A percentile compares a stretch with the other conserved stretches of the same genome.
Evolutionary conservation across 2,888 invertebrate species (phyloP).

Genomic region (Camponotus fellah): DNA sequence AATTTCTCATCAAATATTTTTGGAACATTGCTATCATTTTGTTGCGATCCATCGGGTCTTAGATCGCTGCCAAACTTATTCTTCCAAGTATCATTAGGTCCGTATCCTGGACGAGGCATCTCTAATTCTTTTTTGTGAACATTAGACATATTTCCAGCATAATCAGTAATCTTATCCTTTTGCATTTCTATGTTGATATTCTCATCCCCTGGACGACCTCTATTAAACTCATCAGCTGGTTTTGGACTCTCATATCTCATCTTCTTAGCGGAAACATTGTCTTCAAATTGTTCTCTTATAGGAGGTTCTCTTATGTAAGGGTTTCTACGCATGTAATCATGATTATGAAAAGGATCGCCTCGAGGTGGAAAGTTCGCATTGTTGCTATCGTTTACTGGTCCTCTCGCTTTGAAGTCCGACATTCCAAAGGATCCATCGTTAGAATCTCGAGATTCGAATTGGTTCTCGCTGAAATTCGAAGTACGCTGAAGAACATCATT

Average conservation of each 20-base stretch:
- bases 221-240: slow-evolving; percentile 34
- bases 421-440: slow-evolving; percentile 35
- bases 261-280: slow-evolving; percentile 58
- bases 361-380: slow-evolving; percentile 57
- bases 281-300: slow-evolving; percentile 36
- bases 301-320: not conserved
- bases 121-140: slow-evolving; percentile 29
- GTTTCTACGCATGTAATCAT: slow-evolving; percentile 46
- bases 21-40: slow-evolving; percentile 13
- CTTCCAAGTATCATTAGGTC: slow-evolving; percentile 27
- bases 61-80: not conserved
- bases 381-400: slow-evolving; percentile 47
- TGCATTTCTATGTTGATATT: slow-evolving; percentile 21
- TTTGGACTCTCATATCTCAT: slow-evolving; percentile 68
- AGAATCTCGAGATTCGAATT: slow-evolving; percentile 40
- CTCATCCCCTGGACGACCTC: slow-evolving; percentile 5
- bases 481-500: slow-evolving; percentile 15
- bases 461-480: slow-evolving; percentile 7
- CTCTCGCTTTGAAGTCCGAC: slow-evolving; percentile 44
- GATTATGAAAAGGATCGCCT: slow-evolving; percentile 17
- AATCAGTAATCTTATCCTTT: slow-evolving; percentile 1
- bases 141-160: not conserved
- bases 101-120: not conserved
- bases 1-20: slow-evolving; percentile 51
- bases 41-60: not conserved